Base-by-base conservation (phyloP, 2,888 invertebrate genomes). In the Pelosia muscerda region DNA sequence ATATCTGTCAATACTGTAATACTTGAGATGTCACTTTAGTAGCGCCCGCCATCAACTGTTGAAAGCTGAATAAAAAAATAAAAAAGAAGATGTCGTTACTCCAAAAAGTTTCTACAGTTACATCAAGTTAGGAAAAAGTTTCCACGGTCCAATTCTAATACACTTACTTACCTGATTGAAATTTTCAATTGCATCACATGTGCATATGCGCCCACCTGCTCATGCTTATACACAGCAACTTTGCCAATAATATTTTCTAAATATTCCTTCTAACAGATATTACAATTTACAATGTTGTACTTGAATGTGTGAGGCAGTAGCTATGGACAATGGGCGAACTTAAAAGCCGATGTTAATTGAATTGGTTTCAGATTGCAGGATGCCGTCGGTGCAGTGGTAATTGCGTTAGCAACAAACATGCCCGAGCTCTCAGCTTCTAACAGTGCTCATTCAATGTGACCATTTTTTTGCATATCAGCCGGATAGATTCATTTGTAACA, bases 261-360 rank as follows among this genome's bases (percentile, higher is more conserved):
- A 42, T 42, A 11, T 34, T 11, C 1, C 34, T 11, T 19, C 19
- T 6, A 5, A 19, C 19, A 15, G 19, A 1, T 42, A 65, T 56
- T 19, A 28, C 2, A 63, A 56, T 55, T 42, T 38, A 55, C 60
- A 23, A 26, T 54, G 60, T 68, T 60, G 49, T n/a, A 53, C 15
- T 34, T 34, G 61, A 23, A 64, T 65, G 59, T 68, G 67, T 57
- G 65, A 69, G 66, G 25, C 54, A 69, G 61, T 67, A 69, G 73
- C 61, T 72, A 67, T 76, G 77, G 76, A 88, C 86, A 90, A 88
- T 88, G 84, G 81, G 77, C 81, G 84, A 86, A 90, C 84, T 91
- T 91, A 92, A 92, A 92, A 91, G 91, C 88, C 90, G 89, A 90
- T 91, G 92, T 88, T 93, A 92, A 93, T 93, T 92, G 90, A 93